These are phyloP conservation scores for Solea solea DNA, from an alignment of 2,113 vertebrate species.

Conservation along the genomic window DNA sequence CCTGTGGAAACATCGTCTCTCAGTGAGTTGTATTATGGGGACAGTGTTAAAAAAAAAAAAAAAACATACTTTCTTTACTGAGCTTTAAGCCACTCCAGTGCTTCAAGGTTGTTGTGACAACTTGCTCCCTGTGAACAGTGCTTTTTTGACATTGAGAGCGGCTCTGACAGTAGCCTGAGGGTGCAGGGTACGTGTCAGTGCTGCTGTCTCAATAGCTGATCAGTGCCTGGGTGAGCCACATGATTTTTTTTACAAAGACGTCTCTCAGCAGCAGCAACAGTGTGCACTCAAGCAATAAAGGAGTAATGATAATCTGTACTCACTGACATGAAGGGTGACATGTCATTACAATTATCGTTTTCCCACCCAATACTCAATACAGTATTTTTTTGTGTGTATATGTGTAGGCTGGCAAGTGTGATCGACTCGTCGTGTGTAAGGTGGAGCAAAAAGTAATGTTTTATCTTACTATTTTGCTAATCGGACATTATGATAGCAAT, in stretches of 20 bases:
- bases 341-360: too few relatives aligned
- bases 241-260: slow-evolving; percentile 34
- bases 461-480: too few relatives aligned
- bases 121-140: slow-evolving; percentile 57
- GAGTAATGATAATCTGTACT: slow-evolving; percentile 29
- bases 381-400: too few relatives aligned
- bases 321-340: too few relatives aligned
- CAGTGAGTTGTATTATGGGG: slow-evolving; percentile 36
- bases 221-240: slow-evolving; percentile 29
- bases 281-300: slow-evolving; percentile 1
- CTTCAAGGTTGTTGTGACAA: slow-evolving; percentile 65
- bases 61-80: slow-evolving; percentile 26
- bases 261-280: slow-evolving; percentile 21
- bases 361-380: too few relatives aligned
- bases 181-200: slow-evolving; percentile 43
- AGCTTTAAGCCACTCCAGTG: slow-evolving; percentile 50
- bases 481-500: too few relatives aligned
- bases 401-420: too few relatives aligned
- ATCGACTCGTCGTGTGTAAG: too few relatives aligned
- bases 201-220: slow-evolving; percentile 46
- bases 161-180: slow-evolving; percentile 61
- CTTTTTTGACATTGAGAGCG: slow-evolving; percentile 55
- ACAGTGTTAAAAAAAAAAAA: slow-evolving; percentile 40
- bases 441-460: too few relatives aligned
- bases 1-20: slow-evolving; percentile 40